A percentile compares a stretch with the other conserved stretches of the same genome.
Evolutionary conservation across 2,113 vertebrate genomes (phyloP).

Genomic region (Lutjanus erythropterus): DNA sequence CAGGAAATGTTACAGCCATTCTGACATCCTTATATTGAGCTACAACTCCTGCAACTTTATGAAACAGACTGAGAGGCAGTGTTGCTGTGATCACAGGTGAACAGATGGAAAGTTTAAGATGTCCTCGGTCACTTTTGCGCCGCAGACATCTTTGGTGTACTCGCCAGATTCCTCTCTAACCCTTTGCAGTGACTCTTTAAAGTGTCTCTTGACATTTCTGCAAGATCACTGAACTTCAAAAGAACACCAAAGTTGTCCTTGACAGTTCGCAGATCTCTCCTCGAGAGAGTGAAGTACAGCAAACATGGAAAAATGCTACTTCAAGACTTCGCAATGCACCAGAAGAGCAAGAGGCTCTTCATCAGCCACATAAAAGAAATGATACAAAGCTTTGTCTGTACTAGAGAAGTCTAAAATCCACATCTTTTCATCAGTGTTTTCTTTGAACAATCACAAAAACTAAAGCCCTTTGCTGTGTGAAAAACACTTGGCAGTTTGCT

Average conservation of each 20-base stretch:
- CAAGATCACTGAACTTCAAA: conserved; percentile 27
- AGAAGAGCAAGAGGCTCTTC: not conserved
- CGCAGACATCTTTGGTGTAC: not conserved
- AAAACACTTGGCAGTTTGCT: not conserved
- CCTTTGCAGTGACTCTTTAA: conserved; percentile 28
- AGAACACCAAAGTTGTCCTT: conserved; percentile 18
- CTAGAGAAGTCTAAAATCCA: not conserved
- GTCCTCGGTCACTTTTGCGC: conserved; percentile 11
- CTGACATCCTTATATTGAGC: not conserved
- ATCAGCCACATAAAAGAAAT: not conserved
- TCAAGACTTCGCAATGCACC: not conserved
- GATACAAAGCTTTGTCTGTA: not conserved
- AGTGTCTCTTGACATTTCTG: conserved; percentile 47
- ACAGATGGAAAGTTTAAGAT: conserved; percentile 23
- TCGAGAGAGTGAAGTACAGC: conserved; percentile 11
- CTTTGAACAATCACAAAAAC: not conserved
- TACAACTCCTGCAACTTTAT: not conserved
- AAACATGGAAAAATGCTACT: not conserved
- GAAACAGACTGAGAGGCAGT: not conserved
- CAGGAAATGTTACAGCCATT: not conserved
- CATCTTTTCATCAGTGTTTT: not conserved
- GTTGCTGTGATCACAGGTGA: conserved; percentile 16
- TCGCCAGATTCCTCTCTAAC: conserved; percentile 17
- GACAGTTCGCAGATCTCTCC: conserved; percentile 16
- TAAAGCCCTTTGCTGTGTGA: not conserved